Percentiles rank a stretch among this genome's conserved stretches.
phyloP scores from a whole-genome alignment of 2,888 invertebrate species.

The Macrophya annulata region DNA sequence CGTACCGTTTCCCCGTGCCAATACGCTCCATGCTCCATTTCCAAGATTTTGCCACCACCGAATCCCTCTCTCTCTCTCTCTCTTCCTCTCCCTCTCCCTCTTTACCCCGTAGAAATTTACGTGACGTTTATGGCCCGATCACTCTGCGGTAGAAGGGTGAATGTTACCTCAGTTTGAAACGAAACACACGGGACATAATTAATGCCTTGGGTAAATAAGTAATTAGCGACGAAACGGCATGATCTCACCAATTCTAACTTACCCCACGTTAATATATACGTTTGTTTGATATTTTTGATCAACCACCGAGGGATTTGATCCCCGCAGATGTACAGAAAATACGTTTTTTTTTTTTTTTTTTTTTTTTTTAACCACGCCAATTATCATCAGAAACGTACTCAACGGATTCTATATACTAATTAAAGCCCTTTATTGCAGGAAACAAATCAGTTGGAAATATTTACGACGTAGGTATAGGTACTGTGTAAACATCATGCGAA shows the following conservation, averaged over 20 bases:
- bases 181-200: constrained; percentile 49
- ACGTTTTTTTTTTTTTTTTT: neutral
- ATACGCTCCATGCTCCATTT: constrained; percentile 27
- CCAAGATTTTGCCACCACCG: constrained; percentile 29
- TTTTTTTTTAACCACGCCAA: neutral
- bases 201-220: constrained; percentile 48
- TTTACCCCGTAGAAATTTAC: constrained; percentile 26
- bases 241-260: constrained; percentile 38
- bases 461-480: neutral
- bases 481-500: neutral
- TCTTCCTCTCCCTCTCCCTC: too few species aligned
- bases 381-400: neutral
- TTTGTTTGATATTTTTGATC: constrained; percentile 20
- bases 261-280: neutral
- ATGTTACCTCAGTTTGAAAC: constrained; percentile 35
- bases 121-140: constrained; percentile 50
- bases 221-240: constrained; percentile 35
- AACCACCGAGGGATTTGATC: constrained; percentile 3
- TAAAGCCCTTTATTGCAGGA: neutral
- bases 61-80: too few species aligned
- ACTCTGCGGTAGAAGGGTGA: constrained; percentile 40
- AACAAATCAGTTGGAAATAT: neutral
- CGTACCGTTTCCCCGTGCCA: constrained; percentile 39
- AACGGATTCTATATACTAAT: neutral
- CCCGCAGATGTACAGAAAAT: neutral